These are phyloP conservation scores for Lasioglossum villosulum DNA, from an alignment of 2,888 invertebrate species.

Conservation along the genomic window DNA sequence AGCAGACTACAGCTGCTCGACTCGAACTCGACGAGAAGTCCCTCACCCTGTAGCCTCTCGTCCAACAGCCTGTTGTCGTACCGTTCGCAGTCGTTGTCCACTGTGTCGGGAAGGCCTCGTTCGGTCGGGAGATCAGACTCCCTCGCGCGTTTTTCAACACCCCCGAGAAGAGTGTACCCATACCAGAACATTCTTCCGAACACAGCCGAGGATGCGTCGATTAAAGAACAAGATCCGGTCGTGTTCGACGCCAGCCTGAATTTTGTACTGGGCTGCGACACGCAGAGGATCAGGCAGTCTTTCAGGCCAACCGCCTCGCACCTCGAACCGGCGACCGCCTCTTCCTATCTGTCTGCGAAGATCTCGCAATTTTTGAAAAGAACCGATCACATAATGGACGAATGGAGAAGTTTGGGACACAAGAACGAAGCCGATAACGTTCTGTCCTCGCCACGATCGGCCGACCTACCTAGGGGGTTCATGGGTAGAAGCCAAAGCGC, in stretches of 20 bases:
- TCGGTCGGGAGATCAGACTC: slow-evolving; percentile 39
- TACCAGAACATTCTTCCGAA: slow-evolving; percentile 85
- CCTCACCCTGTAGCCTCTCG: slow-evolving; percentile 66
- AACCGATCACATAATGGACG: slow-evolving; percentile 95
- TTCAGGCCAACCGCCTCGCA: slow-evolving; percentile 91
- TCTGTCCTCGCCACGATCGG: slow-evolving; percentile 53
- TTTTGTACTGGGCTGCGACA: slow-evolving; percentile 91
- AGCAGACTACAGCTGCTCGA: slow-evolving; percentile 37
- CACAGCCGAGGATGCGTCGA: slow-evolving; percentile 86
- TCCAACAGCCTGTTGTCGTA: slow-evolving; percentile 55
- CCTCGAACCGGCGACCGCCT: slow-evolving; percentile 91
- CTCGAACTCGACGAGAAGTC: slow-evolving; percentile 50
- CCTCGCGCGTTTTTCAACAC: slow-evolving; percentile 49
- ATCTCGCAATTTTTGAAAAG: slow-evolving; percentile 92
- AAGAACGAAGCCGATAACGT: slow-evolving; percentile 85
- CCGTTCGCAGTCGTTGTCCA: slow-evolving; percentile 55
- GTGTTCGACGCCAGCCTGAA: slow-evolving; percentile 93
- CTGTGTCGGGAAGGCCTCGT: slow-evolving; percentile 49
- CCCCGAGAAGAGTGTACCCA: slow-evolving; percentile 89
- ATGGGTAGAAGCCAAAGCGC: slow-evolving; percentile 88
- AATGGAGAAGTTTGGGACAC: slow-evolving; percentile 91
- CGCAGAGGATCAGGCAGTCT: slow-evolving; percentile 88
- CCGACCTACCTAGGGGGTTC: slow-evolving; percentile 58
- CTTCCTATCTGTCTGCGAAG: slow-evolving; percentile 90
- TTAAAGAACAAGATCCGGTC: slow-evolving; percentile 91